phyloP scores from a whole-genome alignment of 2,797 vertebrate species.

The Coccyzus lansbergi region DNA sequence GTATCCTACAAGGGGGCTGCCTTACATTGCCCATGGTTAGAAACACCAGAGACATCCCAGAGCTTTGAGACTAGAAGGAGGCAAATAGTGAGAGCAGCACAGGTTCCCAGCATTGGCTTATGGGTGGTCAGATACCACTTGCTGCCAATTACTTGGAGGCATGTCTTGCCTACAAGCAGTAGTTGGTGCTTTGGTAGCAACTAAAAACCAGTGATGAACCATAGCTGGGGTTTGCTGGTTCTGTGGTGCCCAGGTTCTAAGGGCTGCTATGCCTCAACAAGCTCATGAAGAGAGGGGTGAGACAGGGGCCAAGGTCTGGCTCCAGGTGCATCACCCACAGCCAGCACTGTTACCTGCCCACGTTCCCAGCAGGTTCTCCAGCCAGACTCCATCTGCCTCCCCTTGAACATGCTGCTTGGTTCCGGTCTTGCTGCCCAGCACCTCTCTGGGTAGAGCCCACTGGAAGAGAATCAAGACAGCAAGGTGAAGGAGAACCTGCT shows the following conservation, averaged over 20 bases:
- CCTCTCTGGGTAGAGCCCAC: background rate
- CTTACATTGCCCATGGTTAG: background rate
- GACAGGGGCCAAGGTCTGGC: background rate
- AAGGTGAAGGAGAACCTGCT: background rate
- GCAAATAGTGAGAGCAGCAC: background rate
- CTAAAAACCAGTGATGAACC: background rate
- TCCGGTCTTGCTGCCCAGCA: background rate
- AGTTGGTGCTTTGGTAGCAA: background rate
- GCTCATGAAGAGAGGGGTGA: background rate
- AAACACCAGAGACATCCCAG: background rate
- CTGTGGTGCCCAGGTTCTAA: background rate
- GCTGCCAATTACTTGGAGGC: rapidly evolving
- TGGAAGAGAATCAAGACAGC: background rate
- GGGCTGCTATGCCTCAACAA: background rate
- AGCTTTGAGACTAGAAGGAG: background rate
- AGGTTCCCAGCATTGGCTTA: background rate
- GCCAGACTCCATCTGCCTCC: background rate
- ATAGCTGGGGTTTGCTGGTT: background rate
- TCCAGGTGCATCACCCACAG: rapidly evolving
- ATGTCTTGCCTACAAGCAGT: background rate
- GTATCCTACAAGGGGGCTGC: background rate
- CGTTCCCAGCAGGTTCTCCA: background rate
- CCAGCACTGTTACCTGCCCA: background rate
- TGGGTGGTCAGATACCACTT: background rate
- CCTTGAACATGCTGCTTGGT: background rate